Evolutionary conservation across 2,888 invertebrate species (phyloP), one percentile per base, ranked within the genome.

Genomic region (Malachius bipustulatus): DNA sequence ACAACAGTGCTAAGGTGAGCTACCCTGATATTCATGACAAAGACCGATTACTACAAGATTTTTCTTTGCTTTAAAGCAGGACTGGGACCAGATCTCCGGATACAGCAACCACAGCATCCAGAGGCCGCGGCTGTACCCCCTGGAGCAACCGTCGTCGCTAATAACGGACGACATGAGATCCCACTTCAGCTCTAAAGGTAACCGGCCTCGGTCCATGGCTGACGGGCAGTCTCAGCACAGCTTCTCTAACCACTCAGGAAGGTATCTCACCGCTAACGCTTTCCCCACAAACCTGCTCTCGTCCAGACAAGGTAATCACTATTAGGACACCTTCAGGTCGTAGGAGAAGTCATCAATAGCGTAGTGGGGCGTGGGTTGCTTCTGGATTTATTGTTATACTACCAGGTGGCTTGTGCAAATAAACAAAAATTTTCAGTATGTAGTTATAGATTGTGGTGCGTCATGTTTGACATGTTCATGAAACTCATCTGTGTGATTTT

Each of bases 41-140:
- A 28, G 11, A 28, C 29, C n/a, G 24, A n/a, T 8, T 6, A 19
- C 6, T 35, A 14, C 14, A 6, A 19, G 14, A 15, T 29, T 36
- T 15, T 30, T 30, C 3, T 27, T 28, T 9, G 10, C 6, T 39
- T 37, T 37, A 43, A 48, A 42, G 11, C 42, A 72, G 67, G 84
- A 84, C 59, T 84, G 83, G 83, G 84, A 84, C 59, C 82, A 82
- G 58, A 82, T 89, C 42, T 91, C 90, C 27, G 85, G 84, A 34
- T 90, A 90, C 60, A 90, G 90, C 61, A 82, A 84, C 46, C 76
- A 89, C 55, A 89, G 88, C 53, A 84, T 87, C 61, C 88, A 88
- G 43, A 69, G 90, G 47, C 88, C 89, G 32, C 73, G 87, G 50
- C 83, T 89, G 60, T 90, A 85, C 64, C 73, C 78, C 13, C 68